phyloP scores from a whole-genome alignment of 2,888 invertebrate species.

The Acrobasis repandana region DNA sequence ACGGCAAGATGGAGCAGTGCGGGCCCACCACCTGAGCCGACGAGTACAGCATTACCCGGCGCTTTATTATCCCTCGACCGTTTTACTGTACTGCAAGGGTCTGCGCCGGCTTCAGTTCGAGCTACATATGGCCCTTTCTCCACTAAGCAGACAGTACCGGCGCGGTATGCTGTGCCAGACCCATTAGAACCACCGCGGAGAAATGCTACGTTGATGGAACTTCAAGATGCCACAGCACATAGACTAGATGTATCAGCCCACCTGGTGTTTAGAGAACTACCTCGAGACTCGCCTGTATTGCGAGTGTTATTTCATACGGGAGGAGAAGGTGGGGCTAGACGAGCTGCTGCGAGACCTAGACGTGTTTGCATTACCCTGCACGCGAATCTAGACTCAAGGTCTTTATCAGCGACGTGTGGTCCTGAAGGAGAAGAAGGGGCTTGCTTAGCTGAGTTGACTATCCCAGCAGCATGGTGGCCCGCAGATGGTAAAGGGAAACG shows the following conservation, averaged over 20 bases:
- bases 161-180: conserved; percentile 93
- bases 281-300: conserved; percentile 94
- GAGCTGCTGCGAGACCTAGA: conserved; percentile 87
- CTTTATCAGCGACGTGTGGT: conserved; percentile 94
- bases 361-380: conserved; percentile 92
- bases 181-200: conserved; percentile 85
- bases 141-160: conserved; percentile 96
- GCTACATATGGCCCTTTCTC: conserved; percentile 97
- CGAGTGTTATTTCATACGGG: conserved; percentile 96
- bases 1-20: conserved; percentile 87
- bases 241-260: conserved; percentile 96
- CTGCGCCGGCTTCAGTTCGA: conserved; percentile 94
- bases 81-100: conserved; percentile 95
- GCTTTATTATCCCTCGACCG: conserved; percentile 92
- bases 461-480: conserved; percentile 97
- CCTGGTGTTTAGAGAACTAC: conserved; percentile 92
- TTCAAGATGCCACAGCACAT: conserved; percentile 87
- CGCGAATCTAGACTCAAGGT: conserved; percentile 84
- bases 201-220: conserved; percentile 82
- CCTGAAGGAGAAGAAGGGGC: conserved; percentile 96
- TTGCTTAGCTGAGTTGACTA: conserved; percentile 93
- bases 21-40: conserved; percentile 72
- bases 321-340: conserved; percentile 90
- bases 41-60: conserved; percentile 81
- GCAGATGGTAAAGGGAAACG: conserved; percentile 84